Conservation (phyloP, 2,888 invertebrate species). For the Campoplex nolae region DNA sequence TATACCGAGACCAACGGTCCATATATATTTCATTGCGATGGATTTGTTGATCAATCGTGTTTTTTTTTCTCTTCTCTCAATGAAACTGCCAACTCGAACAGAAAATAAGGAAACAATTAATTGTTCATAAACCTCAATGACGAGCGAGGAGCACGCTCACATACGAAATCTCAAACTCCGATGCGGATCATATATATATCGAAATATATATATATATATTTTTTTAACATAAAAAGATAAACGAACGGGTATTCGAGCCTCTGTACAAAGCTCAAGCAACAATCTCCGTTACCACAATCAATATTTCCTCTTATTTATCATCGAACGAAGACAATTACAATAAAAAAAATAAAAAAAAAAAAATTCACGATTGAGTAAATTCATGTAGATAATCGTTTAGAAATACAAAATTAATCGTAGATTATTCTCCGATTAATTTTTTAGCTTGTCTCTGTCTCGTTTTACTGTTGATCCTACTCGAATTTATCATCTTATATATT, state of each 20-base stretch:
- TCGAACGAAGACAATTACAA: not conserved
- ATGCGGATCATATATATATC: conserved; percentile 37
- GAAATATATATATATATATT: conserved; percentile 48
- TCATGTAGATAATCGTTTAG: not conserved
- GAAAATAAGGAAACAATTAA: not conserved
- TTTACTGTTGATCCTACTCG: conserved; percentile 8
- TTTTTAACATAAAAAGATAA: conserved; percentile 51
- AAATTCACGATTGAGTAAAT: conserved; percentile 6
- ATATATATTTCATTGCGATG: conserved; percentile 41
- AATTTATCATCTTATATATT: conserved; percentile 7
- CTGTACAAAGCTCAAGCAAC: not conserved
- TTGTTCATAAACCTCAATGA: not conserved
- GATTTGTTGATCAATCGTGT: conserved; percentile 43
- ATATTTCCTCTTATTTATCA: conserved; percentile 12
- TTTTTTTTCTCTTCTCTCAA: conserved; percentile 1
- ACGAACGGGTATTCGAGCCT: conserved; percentile 8
- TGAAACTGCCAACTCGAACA: conserved; percentile 31
- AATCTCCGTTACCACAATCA: conserved; percentile 1
- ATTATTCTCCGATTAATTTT: conserved; percentile 29
- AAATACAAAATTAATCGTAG: conserved; percentile 1
- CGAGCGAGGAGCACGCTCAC: conserved; percentile 26
- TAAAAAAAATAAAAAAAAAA: not conserved
- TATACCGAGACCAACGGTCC: conserved; percentile 11
- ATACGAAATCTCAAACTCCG: conserved; percentile 44
- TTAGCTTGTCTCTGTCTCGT: conserved; percentile 16